These are phyloP conservation scores for Copidosoma floridanum DNA, from an alignment of 1,140 invertebrate genomes.

Conservation along the genomic window DNA sequence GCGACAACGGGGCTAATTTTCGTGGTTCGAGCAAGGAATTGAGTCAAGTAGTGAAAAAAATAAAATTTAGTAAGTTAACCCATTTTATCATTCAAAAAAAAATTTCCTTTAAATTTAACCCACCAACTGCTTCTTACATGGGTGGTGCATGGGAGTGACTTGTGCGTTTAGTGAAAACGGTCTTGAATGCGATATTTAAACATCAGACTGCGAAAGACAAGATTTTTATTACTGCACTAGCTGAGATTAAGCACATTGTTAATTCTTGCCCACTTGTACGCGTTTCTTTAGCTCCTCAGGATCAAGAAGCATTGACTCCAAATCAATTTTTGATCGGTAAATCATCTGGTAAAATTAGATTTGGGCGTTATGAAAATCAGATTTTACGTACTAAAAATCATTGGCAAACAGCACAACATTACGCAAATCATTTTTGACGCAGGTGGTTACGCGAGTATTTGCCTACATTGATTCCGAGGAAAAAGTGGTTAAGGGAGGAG, in stretches of 20 bases:
- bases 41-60: background rate
- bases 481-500: too few relatives aligned
- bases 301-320: constrained; percentile 39
- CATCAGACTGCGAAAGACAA: background rate
- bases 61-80: background rate
- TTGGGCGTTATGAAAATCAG: background rate
- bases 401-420: constrained; percentile 23
- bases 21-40: background rate
- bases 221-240: constrained; percentile 1
- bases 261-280: constrained; percentile 37
- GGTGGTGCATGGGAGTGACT: constrained; percentile 13
- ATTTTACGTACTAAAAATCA: background rate
- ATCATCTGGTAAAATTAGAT: constrained; percentile 1
- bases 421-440: constrained; percentile 35
- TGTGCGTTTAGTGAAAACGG: constrained; percentile 2
- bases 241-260: constrained; percentile 3
- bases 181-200: background rate
- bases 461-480: constrained; percentile 29
- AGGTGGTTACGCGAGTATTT: constrained; percentile 37
- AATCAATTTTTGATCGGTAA: constrained; percentile 37
- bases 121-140: constrained; percentile 12
- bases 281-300: constrained; percentile 31
- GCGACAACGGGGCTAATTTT: constrained; percentile 41
- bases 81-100: background rate
- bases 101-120: constrained; percentile 15